phyloP scores from a whole-genome alignment of 1,140 invertebrate genomes.

The Aleiodes sp. region DNA sequence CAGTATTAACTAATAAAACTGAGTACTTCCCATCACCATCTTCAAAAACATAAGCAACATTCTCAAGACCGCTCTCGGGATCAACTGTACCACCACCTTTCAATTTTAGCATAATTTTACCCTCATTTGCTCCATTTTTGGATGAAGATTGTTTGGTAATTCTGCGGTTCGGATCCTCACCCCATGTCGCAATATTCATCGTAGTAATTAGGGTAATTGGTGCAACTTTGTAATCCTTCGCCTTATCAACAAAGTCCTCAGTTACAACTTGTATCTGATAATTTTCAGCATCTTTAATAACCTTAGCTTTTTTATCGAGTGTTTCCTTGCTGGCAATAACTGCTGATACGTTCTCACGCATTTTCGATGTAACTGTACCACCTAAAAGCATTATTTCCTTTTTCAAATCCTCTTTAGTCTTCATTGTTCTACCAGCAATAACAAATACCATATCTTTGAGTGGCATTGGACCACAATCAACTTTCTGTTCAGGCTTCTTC shows the following conservation, averaged over 20 bases:
- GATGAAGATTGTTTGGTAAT: constrained; percentile 72
- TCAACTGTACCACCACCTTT: constrained; percentile 91
- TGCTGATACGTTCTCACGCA: constrained; percentile 75
- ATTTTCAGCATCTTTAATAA: constrained; percentile 75
- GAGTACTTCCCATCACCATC: constrained; percentile 74
- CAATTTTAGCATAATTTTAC: constrained; percentile 79
- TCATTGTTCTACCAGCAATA: constrained; percentile 72
- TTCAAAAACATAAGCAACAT: constrained; percentile 83
- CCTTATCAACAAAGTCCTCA: constrained; percentile 80
- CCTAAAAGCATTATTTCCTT: constrained; percentile 78
- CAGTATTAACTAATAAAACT: constrained; percentile 83
- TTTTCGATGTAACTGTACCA: constrained; percentile 75
- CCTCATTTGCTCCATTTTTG: no score
- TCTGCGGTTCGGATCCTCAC: constrained; percentile 73
- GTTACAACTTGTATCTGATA: constrained; percentile 82
- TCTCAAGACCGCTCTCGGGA: constrained; percentile 85
- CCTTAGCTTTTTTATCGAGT: constrained; percentile 73
- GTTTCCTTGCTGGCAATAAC: constrained; percentile 79
- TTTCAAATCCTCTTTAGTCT: constrained; percentile 73
- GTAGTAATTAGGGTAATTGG: constrained; percentile 74
- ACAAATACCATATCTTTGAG: constrained; percentile 84
- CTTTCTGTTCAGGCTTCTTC: constrained; percentile 70
- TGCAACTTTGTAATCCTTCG: constrained; percentile 67
- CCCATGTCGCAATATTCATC: constrained; percentile 84
- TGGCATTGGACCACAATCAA: constrained; percentile 70